Conservation (phyloP, 1,140 invertebrate species). For the Hylaeus anthracinus region DNA sequence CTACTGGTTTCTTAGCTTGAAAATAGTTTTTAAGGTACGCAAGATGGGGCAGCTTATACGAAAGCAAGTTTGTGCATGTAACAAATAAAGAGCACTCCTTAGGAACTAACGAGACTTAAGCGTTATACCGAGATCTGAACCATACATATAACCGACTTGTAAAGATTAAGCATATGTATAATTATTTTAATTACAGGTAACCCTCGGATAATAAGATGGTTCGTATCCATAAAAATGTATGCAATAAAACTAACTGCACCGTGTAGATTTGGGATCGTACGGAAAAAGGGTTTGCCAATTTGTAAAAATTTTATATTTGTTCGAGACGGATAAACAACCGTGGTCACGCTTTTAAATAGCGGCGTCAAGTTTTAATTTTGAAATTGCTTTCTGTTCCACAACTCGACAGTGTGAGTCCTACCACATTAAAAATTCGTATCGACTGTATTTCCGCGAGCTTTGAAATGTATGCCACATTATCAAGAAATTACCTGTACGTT, state of each 20-base stretch:
- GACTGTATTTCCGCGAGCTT: background rate
- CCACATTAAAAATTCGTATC: background rate
- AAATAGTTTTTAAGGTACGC: constrained; percentile 10
- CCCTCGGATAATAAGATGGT: constrained; percentile 3
- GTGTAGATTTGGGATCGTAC: background rate
- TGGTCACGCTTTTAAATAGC: too few relatives aligned
- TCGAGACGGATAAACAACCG: too few relatives aligned
- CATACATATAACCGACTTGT: constrained; percentile 28
- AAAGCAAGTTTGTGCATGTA: constrained; percentile 67
- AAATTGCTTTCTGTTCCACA: background rate
- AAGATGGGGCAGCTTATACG: background rate
- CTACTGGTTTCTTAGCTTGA: background rate
- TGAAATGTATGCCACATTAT: background rate
- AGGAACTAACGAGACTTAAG: constrained; percentile 64
- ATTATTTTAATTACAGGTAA: constrained; percentile 33
- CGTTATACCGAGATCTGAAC: constrained; percentile 63
- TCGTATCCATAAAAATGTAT: background rate
- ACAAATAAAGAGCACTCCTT: constrained; percentile 59
- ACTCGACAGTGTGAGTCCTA: background rate
- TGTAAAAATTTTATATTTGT: background rate
- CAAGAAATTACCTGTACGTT: constrained; percentile 18
- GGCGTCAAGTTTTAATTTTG: background rate
- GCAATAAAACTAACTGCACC: background rate
- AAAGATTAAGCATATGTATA: constrained; percentile 60
- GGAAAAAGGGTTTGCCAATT: background rate